A percentile compares a stretch with the other conserved stretches of the same genome.
Evolutionary conservation across 2,113 vertebrate species (phyloP).

Genomic region (Pelvicachromis taeniatus): DNA sequence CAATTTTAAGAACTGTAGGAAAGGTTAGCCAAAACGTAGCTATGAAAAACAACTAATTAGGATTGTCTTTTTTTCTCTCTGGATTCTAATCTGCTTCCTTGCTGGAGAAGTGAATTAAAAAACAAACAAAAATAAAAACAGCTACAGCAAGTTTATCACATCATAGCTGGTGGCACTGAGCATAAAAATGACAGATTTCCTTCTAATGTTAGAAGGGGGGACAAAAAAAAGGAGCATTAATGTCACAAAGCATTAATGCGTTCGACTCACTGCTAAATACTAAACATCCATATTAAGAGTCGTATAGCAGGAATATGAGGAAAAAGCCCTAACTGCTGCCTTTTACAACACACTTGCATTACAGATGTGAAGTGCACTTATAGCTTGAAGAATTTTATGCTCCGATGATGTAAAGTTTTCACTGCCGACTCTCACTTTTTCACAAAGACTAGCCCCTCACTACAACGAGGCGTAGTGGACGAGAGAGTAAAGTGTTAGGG

Average conservation of each 20-base stretch:
- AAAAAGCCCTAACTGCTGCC: background rate
- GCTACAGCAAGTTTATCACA: slow-evolving; percentile 4
- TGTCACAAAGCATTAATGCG: slow-evolving; percentile 10
- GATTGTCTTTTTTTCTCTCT: slow-evolving; percentile 5
- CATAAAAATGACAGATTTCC: background rate
- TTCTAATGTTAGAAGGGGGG: background rate
- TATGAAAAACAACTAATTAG: slow-evolving; percentile 43
- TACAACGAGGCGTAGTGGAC: slow-evolving; percentile 47
- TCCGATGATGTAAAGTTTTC: background rate
- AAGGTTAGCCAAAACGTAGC: slow-evolving; percentile 69
- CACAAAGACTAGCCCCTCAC: slow-evolving; percentile 46
- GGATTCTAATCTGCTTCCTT: slow-evolving; percentile 8
- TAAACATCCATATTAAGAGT: slow-evolving; percentile 18
- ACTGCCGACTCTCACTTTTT: slow-evolving; percentile 27
- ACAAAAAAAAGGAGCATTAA: background rate
- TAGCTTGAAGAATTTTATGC: background rate
- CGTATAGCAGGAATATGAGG: background rate
- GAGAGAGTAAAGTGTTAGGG: slow-evolving; percentile 63
- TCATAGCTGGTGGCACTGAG: slow-evolving; percentile 11
- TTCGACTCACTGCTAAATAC: background rate
- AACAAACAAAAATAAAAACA: no score
- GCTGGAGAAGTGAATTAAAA: background rate
- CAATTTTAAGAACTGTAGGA: slow-evolving; percentile 91
- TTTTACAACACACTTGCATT: background rate
- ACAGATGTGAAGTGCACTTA: slow-evolving; percentile 3